phyloP scores from a whole-genome alignment of 2,797 vertebrate genomes.

The Enteromius thamalakanensis region DNA sequence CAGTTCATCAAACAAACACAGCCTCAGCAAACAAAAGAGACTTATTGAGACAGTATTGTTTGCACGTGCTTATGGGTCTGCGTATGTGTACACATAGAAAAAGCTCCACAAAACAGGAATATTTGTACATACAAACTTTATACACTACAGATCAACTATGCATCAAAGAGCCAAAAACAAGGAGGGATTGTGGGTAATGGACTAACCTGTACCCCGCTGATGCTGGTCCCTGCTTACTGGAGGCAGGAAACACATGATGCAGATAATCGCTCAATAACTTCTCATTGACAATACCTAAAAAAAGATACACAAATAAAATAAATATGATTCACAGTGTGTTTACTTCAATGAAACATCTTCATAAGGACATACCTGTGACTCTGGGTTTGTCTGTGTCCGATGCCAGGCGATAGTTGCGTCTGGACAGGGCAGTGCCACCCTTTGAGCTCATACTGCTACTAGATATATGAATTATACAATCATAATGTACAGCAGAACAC shows the following conservation, averaged over 20 bases:
- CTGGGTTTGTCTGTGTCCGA: constrained; percentile 88
- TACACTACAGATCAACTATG: not conserved
- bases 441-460: constrained; percentile 87
- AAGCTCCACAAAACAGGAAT: not conserved
- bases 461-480: constrained; percentile 41
- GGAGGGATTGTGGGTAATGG: not conserved
- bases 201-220: constrained; percentile 86
- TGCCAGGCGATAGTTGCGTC: constrained; percentile 87
- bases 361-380: constrained; percentile 80
- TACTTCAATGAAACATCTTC: not conserved
- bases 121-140: not conserved
- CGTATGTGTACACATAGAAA: not conserved
- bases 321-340: not conserved
- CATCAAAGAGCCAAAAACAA: not conserved
- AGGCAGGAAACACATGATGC: constrained; percentile 83
- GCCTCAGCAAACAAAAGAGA: too few relatives aligned
- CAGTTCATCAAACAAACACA: too few relatives aligned
- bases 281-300: constrained; percentile 89
- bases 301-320: not conserved
- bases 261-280: constrained; percentile 91
- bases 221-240: constrained; percentile 71
- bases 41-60: too few relatives aligned
- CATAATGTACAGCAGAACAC: not conserved
- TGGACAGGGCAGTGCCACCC: constrained; percentile 83
- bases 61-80: too few relatives aligned